phyloP scores from a whole-genome alignment of 2,888 invertebrate species.

The Melanostoma scalare region DNA sequence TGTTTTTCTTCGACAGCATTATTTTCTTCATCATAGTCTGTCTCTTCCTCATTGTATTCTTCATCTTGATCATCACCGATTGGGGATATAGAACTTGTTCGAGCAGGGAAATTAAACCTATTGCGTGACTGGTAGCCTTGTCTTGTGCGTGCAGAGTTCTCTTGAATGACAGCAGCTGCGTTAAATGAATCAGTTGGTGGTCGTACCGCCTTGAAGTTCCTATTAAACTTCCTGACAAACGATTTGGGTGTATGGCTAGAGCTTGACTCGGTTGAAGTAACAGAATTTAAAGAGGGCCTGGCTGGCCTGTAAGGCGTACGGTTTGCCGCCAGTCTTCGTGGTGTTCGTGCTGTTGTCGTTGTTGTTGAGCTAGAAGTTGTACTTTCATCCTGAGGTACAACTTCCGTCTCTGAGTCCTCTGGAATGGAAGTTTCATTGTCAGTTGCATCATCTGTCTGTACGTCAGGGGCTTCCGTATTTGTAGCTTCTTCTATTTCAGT shows the following conservation, averaged over 20 bases:
- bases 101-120: conserved; percentile 74
- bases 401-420: not conserved
- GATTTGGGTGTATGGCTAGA: conserved; percentile 27
- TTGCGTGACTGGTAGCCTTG: conserved; percentile 51
- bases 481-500: conserved; percentile 1
- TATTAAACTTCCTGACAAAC: conserved; percentile 63
- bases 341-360: not conserved
- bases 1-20: conserved; percentile 51
- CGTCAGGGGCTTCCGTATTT: conserved; percentile 6
- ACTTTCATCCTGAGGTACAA: conserved; percentile 2
- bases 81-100: conserved; percentile 15
- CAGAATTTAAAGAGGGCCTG: conserved; percentile 58
- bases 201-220: conserved; percentile 64
- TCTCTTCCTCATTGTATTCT: conserved; percentile 67
- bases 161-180: conserved; percentile 40
- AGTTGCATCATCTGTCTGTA: not conserved
- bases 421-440: conserved; percentile 16
- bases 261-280: conserved; percentile 33
- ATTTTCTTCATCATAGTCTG: conserved; percentile 55
- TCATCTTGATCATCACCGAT: conserved; percentile 68
- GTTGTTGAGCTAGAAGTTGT: conserved; percentile 22
- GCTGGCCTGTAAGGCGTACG: conserved; percentile 77
- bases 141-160: conserved; percentile 14
- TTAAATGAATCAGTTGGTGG: conserved; percentile 46
- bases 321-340: conserved; percentile 76